Percentiles rank a stretch among this genome's conserved stretches.
phyloP scores from a whole-genome alignment of 2,888 invertebrate genomes.

The Papilio elwesi region DNA sequence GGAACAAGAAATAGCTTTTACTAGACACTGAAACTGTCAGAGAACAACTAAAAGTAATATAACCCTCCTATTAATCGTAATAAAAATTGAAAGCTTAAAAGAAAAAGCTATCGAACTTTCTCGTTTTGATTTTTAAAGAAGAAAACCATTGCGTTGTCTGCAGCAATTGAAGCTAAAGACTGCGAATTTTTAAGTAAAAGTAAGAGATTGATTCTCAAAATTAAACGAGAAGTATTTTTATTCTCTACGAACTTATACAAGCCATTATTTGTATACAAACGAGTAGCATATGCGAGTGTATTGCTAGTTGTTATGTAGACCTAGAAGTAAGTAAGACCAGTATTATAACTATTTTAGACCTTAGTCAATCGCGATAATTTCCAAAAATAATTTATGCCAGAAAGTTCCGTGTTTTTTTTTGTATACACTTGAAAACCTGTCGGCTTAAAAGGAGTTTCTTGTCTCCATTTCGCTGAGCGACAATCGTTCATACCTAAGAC shows the following conservation, averaged over 20 bases:
- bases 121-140: conserved; percentile 10
- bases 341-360: too few relatives aligned
- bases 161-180: neutral
- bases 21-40: neutral
- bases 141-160: conserved; percentile 2
- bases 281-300: too few relatives aligned
- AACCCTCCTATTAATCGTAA: neutral
- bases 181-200: conserved; percentile 19
- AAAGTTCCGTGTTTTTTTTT: too few relatives aligned
- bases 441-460: too few relatives aligned
- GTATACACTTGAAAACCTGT: too few relatives aligned
- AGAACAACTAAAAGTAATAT: neutral
- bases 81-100: conserved; percentile 21
- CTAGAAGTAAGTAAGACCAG: too few relatives aligned
- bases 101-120: conserved; percentile 2
- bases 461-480: too few relatives aligned
- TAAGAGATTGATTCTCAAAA: conserved; percentile 11
- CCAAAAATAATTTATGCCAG: too few relatives aligned
- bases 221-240: conserved; percentile 11
- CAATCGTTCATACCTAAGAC: too few relatives aligned
- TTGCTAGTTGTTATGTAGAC: too few relatives aligned
- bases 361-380: too few relatives aligned
- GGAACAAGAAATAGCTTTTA: conserved; percentile 1
- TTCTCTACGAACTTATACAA: neutral
- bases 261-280: too few relatives aligned